Percentiles rank a stretch among this genome's conserved stretches.
These are phyloP conservation scores for Perithous albicinctus DNA, from an alignment of 2,888 invertebrate genomes.

Conservation along the genomic window DNA sequence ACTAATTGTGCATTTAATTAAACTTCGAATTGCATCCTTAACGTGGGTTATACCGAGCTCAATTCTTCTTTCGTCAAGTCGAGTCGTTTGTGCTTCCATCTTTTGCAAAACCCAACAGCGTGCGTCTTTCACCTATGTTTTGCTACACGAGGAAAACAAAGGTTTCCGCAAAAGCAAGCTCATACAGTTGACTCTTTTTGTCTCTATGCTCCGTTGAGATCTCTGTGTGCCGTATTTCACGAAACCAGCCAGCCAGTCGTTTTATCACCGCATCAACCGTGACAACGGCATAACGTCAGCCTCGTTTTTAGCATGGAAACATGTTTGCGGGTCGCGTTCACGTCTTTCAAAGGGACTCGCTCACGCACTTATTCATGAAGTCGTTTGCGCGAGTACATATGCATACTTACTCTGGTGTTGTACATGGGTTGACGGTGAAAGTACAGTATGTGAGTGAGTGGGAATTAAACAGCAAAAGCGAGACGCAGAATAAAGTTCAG, in stretches of 20 bases:
- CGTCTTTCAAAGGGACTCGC: conserved; percentile 8
- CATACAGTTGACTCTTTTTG: background rate
- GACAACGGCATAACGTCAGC: background rate
- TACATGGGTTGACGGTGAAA: background rate
- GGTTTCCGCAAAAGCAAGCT: background rate
- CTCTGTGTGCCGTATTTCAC: background rate
- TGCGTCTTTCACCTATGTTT: background rate
- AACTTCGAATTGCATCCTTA: conserved; percentile 78
- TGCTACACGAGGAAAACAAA: background rate
- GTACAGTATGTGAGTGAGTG: background rate
- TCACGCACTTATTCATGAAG: conserved; percentile 8
- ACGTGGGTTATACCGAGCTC: conserved; percentile 71
- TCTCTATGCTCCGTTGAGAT: background rate
- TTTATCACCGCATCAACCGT: background rate
- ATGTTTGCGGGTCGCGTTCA: background rate
- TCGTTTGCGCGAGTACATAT: background rate
- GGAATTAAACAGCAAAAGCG: background rate
- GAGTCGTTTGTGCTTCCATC: conserved; percentile 61
- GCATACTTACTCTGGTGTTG: background rate
- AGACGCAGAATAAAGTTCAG: background rate
- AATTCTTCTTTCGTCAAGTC: conserved; percentile 70
- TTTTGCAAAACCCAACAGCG: conserved; percentile 63
- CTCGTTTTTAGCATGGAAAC: background rate
- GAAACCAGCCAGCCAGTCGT: background rate
- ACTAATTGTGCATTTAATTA: conserved; percentile 80